A percentile compares a stretch with the other conserved stretches of the same genome.
Conservation (phyloP, 53 echinoderm and acorn worm genomes). For the Stichopus horrens region DNA sequence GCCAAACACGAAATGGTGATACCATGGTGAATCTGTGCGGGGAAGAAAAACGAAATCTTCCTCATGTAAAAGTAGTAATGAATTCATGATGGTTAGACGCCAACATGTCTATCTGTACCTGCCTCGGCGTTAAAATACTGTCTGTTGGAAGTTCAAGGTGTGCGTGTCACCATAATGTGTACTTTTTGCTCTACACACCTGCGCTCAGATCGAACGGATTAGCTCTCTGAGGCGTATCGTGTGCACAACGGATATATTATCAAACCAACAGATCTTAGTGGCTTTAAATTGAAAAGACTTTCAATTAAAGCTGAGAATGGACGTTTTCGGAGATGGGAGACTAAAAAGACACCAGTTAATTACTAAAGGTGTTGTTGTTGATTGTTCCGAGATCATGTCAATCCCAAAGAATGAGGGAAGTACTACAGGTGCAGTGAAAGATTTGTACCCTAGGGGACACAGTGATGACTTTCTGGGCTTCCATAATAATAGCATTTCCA, state of each 20-base stretch:
- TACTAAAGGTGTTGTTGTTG: conserved; percentile 36
- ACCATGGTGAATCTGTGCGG: conserved; percentile 74
- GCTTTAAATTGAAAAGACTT: conserved; percentile 31
- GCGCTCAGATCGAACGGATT: conserved; percentile 1
- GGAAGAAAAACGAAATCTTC: conserved; percentile 43
- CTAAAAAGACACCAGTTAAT: conserved; percentile 39
- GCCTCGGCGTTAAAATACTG: conserved; percentile 14
- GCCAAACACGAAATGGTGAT: conserved; percentile 59
- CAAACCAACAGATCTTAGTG: background rate
- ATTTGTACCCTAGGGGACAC: background rate
- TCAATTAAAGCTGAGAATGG: conserved; percentile 33
- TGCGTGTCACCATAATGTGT: conserved; percentile 13
- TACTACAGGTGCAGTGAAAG: conserved; percentile 24
- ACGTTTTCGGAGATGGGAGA: conserved; percentile 19
- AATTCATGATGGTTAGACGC: conserved; percentile 46
- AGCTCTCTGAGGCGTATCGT: conserved; percentile 32
- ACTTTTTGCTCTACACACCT: background rate
- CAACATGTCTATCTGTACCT: conserved; percentile 38
- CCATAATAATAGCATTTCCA: conserved; percentile 13
- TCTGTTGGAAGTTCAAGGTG: conserved; percentile 38
- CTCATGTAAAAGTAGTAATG: conserved; percentile 14
- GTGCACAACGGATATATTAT: background rate
- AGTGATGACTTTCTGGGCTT: conserved; percentile 19
- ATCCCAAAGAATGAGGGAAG: conserved; percentile 14
- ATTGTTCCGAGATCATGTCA: conserved; percentile 22